These are phyloP conservation scores for Chondrosia reniformis DNA, from an alignment of 37 sponge, comb jelly and placozoan genomes.

Conservation along the genomic window DNA sequence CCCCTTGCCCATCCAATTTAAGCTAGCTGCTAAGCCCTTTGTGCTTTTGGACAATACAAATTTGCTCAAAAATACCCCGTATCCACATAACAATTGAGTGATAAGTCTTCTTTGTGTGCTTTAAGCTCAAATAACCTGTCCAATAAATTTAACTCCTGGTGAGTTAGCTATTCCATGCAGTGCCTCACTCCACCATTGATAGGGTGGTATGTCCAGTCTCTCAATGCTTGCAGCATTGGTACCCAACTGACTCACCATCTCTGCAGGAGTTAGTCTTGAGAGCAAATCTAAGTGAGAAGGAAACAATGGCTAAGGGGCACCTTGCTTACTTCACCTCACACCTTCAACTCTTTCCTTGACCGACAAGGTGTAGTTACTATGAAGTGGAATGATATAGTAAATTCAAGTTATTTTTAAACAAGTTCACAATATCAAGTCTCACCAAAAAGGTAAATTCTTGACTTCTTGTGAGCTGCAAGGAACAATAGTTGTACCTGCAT, in stretches of 20 bases:
- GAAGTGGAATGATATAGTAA: background rate
- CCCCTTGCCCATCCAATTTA: too few species aligned
- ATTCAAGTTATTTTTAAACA: background rate
- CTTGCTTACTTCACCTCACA: background rate
- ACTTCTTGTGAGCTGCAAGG: conserved; percentile 8
- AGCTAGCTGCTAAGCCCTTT: too few species aligned
- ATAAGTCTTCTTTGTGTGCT: too few species aligned
- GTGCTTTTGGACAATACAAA: too few species aligned
- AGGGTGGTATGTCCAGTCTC: conserved; percentile 51
- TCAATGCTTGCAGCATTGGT: conserved; percentile 39
- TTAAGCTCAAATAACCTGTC: too few species aligned
- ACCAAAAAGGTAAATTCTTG: background rate
- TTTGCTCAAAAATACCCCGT: too few species aligned
- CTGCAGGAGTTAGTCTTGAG: conserved; percentile 27
- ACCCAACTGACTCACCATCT: conserved; percentile 70
- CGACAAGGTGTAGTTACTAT: conserved; percentile 20
- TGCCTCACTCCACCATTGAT: conserved; percentile 86
- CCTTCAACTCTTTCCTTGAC: conserved; percentile 34
- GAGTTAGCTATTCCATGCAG: conserved; percentile 75
- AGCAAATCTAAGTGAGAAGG: conserved; percentile 38
- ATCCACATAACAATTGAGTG: too few species aligned
- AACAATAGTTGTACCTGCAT: conserved; percentile 16
- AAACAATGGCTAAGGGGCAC: background rate
- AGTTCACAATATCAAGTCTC: background rate
- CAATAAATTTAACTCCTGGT: conserved; percentile 73